phyloP scores from a whole-genome alignment of 1,140 invertebrate species.

The Magallana angulata region DNA sequence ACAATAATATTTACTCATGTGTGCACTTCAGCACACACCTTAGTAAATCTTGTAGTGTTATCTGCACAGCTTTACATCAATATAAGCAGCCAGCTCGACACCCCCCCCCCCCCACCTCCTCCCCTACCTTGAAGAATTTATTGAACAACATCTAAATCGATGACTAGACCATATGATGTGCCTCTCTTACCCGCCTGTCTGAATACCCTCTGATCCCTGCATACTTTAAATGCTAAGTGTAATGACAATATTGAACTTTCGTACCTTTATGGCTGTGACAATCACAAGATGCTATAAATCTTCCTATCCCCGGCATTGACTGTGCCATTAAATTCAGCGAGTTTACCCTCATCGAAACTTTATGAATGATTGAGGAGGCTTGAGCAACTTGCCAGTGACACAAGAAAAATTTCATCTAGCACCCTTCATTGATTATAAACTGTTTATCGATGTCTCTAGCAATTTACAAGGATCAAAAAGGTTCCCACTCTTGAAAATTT shows the following conservation, averaged over 20 bases:
- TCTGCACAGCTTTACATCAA: no score
- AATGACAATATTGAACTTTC: constrained; percentile 33
- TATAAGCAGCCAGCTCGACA: no score
- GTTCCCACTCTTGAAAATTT: background rate
- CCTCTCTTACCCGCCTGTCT: background rate
- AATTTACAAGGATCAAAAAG: constrained; percentile 4
- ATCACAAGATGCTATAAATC: constrained; percentile 32
- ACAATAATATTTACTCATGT: background rate
- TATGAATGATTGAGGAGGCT: constrained; percentile 24
- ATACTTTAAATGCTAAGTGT: constrained; percentile 32
- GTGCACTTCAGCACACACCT: background rate
- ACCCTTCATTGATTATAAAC: constrained; percentile 8
- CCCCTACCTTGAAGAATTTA: background rate
- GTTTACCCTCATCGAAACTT: constrained; percentile 18
- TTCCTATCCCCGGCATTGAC: background rate
- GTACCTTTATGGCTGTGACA: constrained; percentile 17
- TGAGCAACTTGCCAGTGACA: background rate
- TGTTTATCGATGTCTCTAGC: background rate
- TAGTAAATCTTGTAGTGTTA: no score
- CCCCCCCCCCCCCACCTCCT: no score
- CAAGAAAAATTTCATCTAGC: background rate
- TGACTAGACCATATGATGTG: background rate
- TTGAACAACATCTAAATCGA: background rate
- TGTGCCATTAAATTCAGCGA: background rate
- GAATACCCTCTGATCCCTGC: background rate